A percentile compares a stretch with the other conserved stretches of the same genome.
Evolutionary conservation across 2,888 invertebrate genomes (phyloP).

Genomic region (Helicoverpa assulta): DNA sequence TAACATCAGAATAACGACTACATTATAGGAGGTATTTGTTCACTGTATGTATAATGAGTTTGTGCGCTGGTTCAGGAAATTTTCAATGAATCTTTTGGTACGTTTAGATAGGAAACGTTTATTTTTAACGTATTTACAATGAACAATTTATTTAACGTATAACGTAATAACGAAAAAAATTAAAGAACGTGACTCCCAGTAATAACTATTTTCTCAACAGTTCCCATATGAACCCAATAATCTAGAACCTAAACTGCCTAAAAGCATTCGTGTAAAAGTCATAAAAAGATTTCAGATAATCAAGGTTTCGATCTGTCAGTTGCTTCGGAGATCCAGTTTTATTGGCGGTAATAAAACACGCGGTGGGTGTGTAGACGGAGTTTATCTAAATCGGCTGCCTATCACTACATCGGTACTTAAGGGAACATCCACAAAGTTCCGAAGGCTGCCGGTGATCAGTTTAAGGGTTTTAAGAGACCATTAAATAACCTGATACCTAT

Average conservation of each 20-base stretch:
- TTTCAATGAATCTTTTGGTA: too few species aligned
- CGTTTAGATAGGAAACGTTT: too few species aligned
- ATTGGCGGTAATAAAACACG: constrained; percentile 56
- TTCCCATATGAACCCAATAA: background rate
- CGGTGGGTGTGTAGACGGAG: constrained; percentile 45
- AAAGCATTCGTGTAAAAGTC: constrained; percentile 18
- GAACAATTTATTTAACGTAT: too few species aligned
- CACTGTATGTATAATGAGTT: too few species aligned
- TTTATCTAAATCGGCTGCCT: constrained; percentile 53
- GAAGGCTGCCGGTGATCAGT: constrained; percentile 17
- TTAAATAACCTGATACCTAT: background rate
- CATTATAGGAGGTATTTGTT: too few species aligned
- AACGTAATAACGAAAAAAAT: too few species aligned
- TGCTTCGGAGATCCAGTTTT: constrained; percentile 49
- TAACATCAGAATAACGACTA: too few species aligned
- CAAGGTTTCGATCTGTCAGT: constrained; percentile 45
- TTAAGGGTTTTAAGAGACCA: constrained; percentile 10
- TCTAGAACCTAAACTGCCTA: constrained; percentile 8
- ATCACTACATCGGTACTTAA: constrained; percentile 50
- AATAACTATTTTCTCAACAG: too few species aligned
- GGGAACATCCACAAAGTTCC: constrained; percentile 16
- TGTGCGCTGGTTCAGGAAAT: too few species aligned
- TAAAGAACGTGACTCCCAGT: too few species aligned
- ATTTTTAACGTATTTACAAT: too few species aligned
- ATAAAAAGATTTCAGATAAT: constrained; percentile 50